phyloP scores from a whole-genome alignment of 1,140 invertebrate species.

The Lepidurus apus region DNA sequence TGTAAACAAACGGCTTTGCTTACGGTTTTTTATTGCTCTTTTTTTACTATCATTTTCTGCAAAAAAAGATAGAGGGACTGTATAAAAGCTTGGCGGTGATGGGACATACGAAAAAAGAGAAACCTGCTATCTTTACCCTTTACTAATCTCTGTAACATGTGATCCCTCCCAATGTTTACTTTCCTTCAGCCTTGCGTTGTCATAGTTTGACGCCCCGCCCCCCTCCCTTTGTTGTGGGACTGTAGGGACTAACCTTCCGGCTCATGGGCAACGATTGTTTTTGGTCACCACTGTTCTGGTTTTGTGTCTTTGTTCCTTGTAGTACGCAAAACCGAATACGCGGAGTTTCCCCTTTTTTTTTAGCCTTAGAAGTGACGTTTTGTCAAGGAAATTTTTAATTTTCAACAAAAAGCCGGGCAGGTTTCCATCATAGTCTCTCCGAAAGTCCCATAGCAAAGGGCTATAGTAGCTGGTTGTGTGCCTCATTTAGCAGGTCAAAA shows the following conservation, averaged over 20 bases:
- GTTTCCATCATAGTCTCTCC: slow-evolving; percentile 34
- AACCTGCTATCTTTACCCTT: neutral
- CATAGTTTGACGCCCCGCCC: neutral
- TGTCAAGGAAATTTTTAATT: neutral
- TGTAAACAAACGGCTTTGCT: slow-evolving; percentile 24
- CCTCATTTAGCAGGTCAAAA: neutral
- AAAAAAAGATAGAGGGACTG: neutral
- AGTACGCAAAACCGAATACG: neutral
- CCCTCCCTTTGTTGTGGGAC: neutral
- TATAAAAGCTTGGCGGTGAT: neutral
- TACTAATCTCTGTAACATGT: neutral
- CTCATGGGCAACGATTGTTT: neutral
- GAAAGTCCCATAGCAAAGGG: slow-evolving; percentile 16
- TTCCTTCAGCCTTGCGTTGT: neutral
- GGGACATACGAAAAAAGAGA: neutral
- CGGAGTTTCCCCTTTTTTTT: no score
- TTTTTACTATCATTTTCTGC: neutral
- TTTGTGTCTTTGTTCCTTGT: neutral
- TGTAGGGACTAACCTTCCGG: slow-evolving; percentile 19
- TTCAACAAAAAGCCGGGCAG: slow-evolving; percentile 33
- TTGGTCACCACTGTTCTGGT: neutral
- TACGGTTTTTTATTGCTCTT: slow-evolving; percentile 6
- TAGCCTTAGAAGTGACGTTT: neutral
- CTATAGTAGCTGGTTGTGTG: neutral
- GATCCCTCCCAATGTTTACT: neutral